Conservation (phyloP, 1,140 invertebrate species). For the Pararge aegeria region DNA sequence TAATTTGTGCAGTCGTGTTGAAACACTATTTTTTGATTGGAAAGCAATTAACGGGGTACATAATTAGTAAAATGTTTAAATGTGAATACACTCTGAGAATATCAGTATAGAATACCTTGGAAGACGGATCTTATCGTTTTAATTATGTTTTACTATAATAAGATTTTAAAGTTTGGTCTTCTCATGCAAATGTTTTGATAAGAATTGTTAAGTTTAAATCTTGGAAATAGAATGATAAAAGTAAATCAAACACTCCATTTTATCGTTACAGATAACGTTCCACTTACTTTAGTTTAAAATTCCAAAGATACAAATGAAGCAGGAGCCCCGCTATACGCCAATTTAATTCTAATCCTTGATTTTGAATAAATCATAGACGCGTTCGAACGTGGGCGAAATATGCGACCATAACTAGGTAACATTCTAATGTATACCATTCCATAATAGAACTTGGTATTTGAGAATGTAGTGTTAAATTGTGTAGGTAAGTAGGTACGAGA, state of each 20-base stretch:
- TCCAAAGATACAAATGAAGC: neutral
- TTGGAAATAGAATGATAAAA: neutral
- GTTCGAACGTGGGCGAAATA: conserved; percentile 64
- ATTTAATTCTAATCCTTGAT: conserved; percentile 55
- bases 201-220: neutral
- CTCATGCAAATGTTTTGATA: neutral
- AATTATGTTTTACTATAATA: too few relatives aligned
- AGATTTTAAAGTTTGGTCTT: too few relatives aligned
- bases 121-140: too few relatives aligned
- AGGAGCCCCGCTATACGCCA: conserved; percentile 29
- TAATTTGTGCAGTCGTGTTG: conserved; percentile 32
- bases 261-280: neutral
- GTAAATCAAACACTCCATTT: neutral
- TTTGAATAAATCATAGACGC: conserved; percentile 64
- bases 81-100: too few relatives aligned
- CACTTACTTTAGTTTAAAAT: neutral
- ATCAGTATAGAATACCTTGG: too few relatives aligned
- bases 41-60: conserved; percentile 32
- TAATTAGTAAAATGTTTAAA: conserved; percentile 29
- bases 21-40: conserved; percentile 28
- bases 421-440: conserved; percentile 51
- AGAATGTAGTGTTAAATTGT: conserved; percentile 41
- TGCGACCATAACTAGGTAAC: conserved; percentile 45
- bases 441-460: conserved; percentile 44
- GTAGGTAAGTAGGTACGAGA: conserved; percentile 33